Conservation (phyloP, 2,797 vertebrate species). For the Ambastaia sidthimunki region DNA sequence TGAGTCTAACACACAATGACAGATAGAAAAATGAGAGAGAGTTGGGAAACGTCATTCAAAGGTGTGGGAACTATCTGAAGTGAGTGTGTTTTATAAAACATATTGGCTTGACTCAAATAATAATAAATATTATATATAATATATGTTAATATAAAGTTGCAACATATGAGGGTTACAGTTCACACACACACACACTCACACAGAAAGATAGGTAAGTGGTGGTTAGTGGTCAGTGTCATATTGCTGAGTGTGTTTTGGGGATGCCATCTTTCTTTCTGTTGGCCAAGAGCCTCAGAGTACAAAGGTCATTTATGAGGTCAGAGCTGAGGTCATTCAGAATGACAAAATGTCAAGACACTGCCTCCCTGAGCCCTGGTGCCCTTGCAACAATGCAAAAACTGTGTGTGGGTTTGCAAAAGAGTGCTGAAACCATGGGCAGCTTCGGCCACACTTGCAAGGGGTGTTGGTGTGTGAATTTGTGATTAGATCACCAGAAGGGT, state of each 20-base stretch:
- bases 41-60: background rate
- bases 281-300: background rate
- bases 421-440: background rate
- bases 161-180: too few relatives aligned
- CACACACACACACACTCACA: background rate
- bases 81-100: too few relatives aligned
- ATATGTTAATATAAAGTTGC: too few relatives aligned
- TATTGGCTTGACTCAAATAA: too few relatives aligned
- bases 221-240: constrained; percentile 21
- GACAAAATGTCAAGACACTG: constrained; percentile 32
- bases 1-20: background rate
- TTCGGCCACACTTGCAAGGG: constrained; percentile 6
- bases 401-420: background rate
- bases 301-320: constrained; percentile 27
- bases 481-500: constrained; percentile 32
- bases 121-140: too few relatives aligned
- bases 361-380: constrained; percentile 17
- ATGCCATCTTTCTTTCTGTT: constrained; percentile 29
- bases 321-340: constrained; percentile 28
- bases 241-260: constrained; percentile 21
- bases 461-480: constrained; percentile 26
- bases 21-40: background rate
- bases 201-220: background rate
- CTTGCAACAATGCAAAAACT: constrained; percentile 2
- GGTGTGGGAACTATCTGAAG: too few relatives aligned